Percentiles rank a stretch among this genome's conserved stretches.
Conservation (phyloP, 2,888 invertebrate genomes). For the Acleris holmiana region DNA sequence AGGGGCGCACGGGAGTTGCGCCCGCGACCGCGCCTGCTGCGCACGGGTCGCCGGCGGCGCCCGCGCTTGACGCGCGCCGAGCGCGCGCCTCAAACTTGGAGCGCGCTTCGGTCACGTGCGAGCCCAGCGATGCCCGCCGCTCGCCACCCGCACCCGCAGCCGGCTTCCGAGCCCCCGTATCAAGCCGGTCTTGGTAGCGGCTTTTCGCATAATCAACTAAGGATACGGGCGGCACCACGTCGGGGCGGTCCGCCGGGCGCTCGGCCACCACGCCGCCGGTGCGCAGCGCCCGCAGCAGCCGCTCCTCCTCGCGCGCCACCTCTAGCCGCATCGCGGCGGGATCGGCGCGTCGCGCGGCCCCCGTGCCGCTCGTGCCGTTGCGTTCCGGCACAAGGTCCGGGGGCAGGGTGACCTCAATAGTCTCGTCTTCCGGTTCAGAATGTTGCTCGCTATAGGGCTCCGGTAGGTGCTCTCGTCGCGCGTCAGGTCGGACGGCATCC, state of each 20-base stretch:
- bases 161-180: slow-evolving; percentile 77
- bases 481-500: slow-evolving; percentile 66
- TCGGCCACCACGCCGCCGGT: slow-evolving; percentile 86
- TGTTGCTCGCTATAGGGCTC: slow-evolving; percentile 72
- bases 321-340: slow-evolving; percentile 86
- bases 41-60: slow-evolving; percentile 60
- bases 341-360: slow-evolving; percentile 73
- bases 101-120: slow-evolving; percentile 79
- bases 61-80: slow-evolving; percentile 76
- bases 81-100: slow-evolving; percentile 81
- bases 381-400: slow-evolving; percentile 84
- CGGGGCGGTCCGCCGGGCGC: slow-evolving; percentile 74
- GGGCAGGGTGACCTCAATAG: slow-evolving; percentile 87
- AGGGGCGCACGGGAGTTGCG: slow-evolving; percentile 89
- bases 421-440: slow-evolving; percentile 79
- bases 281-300: slow-evolving; percentile 90
- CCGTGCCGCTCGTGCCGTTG: slow-evolving; percentile 65
- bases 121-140: slow-evolving; percentile 74
- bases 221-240: slow-evolving; percentile 82
- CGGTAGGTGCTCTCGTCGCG: slow-evolving; percentile 60
- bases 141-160: slow-evolving; percentile 73
- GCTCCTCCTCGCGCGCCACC: slow-evolving; percentile 92
- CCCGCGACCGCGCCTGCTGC: slow-evolving; percentile 52
- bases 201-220: slow-evolving; percentile 87
- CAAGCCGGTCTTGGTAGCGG: slow-evolving; percentile 85